Conservation (phyloP, 2,113 vertebrate genomes). For the Cheirogaleus medius region DNA sequence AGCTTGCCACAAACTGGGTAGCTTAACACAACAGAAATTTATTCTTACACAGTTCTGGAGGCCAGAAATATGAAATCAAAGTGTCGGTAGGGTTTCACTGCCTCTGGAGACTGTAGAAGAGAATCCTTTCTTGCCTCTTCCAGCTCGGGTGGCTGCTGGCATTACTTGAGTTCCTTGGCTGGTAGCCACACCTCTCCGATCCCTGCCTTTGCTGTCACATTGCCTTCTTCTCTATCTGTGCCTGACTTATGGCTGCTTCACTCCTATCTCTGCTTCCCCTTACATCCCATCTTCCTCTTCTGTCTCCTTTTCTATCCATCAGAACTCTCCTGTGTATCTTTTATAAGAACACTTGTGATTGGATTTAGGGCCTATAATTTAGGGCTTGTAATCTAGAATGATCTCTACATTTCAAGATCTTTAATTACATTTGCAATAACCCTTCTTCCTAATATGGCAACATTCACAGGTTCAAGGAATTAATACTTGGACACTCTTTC, state of each 20-base stretch:
- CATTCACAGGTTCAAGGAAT: neutral
- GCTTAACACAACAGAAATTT: neutral
- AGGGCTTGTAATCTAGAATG: neutral
- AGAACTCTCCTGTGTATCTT: neutral
- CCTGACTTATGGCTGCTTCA: neutral
- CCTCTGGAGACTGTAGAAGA: neutral
- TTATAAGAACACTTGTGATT: neutral
- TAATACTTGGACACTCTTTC: neutral
- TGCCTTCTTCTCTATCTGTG: neutral
- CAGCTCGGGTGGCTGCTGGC: neutral
- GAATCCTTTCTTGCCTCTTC: neutral
- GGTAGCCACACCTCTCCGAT: neutral
- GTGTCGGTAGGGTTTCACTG: neutral
- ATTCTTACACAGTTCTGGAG: neutral
- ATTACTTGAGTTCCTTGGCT: neutral
- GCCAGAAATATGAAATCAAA: neutral
- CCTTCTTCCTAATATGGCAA: neutral
- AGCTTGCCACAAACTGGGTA: neutral
- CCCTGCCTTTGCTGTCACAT: neutral
- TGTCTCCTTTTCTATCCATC: neutral
- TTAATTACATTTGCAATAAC: neutral
- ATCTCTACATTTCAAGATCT: neutral
- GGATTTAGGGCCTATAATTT: neutral
- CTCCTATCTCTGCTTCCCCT: neutral
- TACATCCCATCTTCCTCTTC: neutral